Percentiles rank a stretch among this genome's conserved stretches.
Conservation (phyloP, 2,888 invertebrate species). For the Scaptomyza tumidula region DNA sequence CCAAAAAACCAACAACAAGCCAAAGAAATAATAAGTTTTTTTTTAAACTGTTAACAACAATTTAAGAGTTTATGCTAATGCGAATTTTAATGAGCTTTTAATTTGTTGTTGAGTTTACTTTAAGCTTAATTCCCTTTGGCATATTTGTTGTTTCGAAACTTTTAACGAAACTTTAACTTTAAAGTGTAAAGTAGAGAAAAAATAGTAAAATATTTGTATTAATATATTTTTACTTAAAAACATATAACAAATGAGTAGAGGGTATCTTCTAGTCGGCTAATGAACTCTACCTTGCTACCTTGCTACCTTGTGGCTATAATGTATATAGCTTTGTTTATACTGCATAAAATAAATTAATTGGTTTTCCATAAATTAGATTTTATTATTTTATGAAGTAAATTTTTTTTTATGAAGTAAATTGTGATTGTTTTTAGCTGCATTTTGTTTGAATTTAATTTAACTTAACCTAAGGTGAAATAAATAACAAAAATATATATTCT, state of each 20-base stretch:
- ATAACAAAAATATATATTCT: no score
- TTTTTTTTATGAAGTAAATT: no score
- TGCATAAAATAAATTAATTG: slow-evolving; percentile 13
- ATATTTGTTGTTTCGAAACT: no score
- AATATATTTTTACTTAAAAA: neutral
- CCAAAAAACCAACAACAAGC: neutral
- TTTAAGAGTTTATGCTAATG: slow-evolving; percentile 23
- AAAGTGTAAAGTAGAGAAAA: no score
- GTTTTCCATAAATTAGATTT: slow-evolving; percentile 17
- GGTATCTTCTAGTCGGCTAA: neutral
- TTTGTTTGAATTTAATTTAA: no score
- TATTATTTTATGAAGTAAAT: no score
- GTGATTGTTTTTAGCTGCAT: no score
- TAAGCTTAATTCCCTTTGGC: neutral
- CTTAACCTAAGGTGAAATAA: no score
- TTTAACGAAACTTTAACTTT: no score
- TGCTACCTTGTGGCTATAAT: neutral
- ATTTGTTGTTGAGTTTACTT: slow-evolving; percentile 5
- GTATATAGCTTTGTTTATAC: neutral
- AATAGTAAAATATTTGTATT: neutral
- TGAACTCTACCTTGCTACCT: neutral
- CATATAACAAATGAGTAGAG: neutral
- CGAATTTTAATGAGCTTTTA: slow-evolving; percentile 3
- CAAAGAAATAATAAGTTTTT: slow-evolving; percentile 9
- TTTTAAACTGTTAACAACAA: slow-evolving; percentile 2